Conservation (phyloP, 1,140 invertebrate species). For the Caenorhabditis tropicalis region DNA sequence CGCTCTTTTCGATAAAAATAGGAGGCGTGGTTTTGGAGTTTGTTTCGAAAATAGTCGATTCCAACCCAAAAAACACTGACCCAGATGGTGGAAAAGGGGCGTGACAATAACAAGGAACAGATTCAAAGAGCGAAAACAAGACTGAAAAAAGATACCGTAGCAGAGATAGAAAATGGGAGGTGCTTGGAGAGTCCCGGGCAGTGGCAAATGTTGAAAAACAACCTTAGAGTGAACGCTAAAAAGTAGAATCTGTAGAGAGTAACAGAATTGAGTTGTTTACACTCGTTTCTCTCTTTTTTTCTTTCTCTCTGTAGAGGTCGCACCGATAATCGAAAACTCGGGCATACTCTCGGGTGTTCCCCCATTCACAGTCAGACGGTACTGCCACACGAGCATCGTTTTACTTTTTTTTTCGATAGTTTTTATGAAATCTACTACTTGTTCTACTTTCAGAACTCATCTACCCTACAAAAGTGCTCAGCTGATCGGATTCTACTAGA, state of each 20-base stretch:
- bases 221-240: slow-evolving; percentile 2
- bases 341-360: neutral
- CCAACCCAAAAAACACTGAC: neutral
- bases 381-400: neutral
- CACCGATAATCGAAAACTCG: neutral
- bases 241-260: slow-evolving; percentile 21
- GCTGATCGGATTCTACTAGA: neutral
- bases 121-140: slow-evolving; percentile 7
- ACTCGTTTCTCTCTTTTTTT: too few relatives aligned
- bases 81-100: neutral
- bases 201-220: slow-evolving; percentile 23
- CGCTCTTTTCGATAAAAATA: neutral
- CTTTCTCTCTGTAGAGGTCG: neutral
- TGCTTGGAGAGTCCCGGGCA: neutral
- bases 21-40: neutral
- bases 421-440: neutral
- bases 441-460: neutral
- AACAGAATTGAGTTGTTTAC: slow-evolving; percentile 15
- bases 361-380: neutral
- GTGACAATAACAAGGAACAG: slow-evolving; percentile 17
- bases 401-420: neutral
- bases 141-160: slow-evolving; percentile 34
- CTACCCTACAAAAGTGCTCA: slow-evolving; percentile 2
- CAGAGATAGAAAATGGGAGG: neutral
- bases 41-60: slow-evolving; percentile 1